These are phyloP conservation scores for Hemicrepidius hirtus DNA, from an alignment of 2,888 invertebrate genomes.

Conservation along the genomic window DNA sequence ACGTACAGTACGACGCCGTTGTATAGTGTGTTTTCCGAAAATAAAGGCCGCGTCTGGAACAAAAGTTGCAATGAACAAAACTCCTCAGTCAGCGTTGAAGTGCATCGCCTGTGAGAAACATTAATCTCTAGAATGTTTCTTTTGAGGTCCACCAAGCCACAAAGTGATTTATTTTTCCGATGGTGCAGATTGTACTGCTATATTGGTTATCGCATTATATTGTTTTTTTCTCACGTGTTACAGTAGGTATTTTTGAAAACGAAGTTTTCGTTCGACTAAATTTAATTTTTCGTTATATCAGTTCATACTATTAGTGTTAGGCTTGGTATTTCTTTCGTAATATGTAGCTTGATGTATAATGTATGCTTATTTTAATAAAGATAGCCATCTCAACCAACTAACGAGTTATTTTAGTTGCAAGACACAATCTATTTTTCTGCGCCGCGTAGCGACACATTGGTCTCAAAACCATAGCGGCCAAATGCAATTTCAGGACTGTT, in stretches of 20 bases:
- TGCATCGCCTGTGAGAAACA: slow-evolving; percentile 16
- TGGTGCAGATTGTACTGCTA: no score
- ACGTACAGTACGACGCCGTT: slow-evolving; percentile 2
- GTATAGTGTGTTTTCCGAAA: slow-evolving; percentile 2
- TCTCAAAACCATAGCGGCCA: not conserved
- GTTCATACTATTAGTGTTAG: no score
- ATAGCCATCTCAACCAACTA: not conserved
- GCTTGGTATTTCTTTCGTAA: no score
- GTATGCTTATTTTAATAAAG: not conserved
- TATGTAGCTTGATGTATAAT: no score
- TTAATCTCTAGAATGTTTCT: slow-evolving; percentile 30
- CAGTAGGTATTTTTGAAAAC: no score
- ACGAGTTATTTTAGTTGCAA: not conserved
- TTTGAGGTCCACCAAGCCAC: slow-evolving; percentile 1
- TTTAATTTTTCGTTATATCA: no score
- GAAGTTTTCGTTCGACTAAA: no score
- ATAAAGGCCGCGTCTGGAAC: not conserved
- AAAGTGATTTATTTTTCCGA: not conserved
- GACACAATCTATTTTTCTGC: no score
- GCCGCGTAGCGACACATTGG: no score
- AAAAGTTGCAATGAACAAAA: slow-evolving; percentile 3
- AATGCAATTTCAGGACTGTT: not conserved
- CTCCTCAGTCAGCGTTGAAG: slow-evolving; percentile 16
- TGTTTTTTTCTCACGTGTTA: no score
- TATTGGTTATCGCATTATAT: not conserved